Evolutionary conservation across 2,888 invertebrate genomes (phyloP), one percentile per base, ranked within the genome.

Genomic region (Saturnia japonica): DNA sequence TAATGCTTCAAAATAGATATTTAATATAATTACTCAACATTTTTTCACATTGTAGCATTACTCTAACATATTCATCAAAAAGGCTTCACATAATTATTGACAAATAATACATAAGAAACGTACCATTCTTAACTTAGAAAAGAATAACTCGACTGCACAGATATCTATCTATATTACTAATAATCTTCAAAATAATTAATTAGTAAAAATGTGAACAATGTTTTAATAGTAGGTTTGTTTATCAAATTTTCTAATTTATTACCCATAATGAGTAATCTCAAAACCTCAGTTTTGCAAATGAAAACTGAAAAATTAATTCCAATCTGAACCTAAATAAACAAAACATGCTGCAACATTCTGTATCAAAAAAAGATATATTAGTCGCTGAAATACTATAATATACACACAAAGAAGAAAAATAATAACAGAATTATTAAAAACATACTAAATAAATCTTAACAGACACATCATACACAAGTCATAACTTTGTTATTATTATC

Each of bases 401-500:
- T 34, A 62, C 7, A 64, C 40, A 40, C n/a, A 40, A 64, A n/a
- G 8, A 64, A 19, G 8, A 64, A 6, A 40, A 64, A n/a, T 40
- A 14, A 40, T 19, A 9, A 40, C 19, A 64, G 40, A 40, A 40
- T n/a, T n/a, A 64, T 28, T 28, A n/a, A n/a, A 40, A 64, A 40
- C 0, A 22, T 54, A n/a, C 19, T 19, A 7, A 40, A 64, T 19
- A 64, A 7, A 64, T 40, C 16, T 11, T 40, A 40, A 40, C 9
- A 40, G 14, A 19, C 40, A 64, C 14, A 16, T 0, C 40, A 40
- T 19, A 40, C 40, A 40, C 19, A 64, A 68, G 25, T 60, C 64
- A 64, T 14, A 40, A 43, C 47, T 43, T 42, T 43, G 22, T 68
- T 47, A 51, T 54, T 47, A 68, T 54, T 68, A 19, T 25, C 34